These are phyloP conservation scores for Rhinophrynus dorsalis DNA, from an alignment of 2,797 vertebrate species.

Conservation along the genomic window DNA sequence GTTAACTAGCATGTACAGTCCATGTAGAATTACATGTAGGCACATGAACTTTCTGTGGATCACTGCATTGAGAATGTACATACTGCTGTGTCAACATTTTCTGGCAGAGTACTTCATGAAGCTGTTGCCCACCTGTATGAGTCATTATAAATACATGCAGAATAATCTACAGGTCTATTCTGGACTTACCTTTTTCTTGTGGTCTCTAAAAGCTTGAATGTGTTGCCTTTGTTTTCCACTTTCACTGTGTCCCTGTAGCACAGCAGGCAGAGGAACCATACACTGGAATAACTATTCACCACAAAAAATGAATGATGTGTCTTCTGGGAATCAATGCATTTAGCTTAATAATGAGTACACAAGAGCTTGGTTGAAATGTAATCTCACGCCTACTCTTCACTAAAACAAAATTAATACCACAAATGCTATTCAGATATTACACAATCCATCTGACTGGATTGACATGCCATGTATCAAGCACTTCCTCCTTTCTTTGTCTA, in stretches of 20 bases:
- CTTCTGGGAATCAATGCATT: conserved; percentile 25
- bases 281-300: conserved; percentile 1
- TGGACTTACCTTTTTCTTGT: neutral
- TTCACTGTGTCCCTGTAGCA: neutral
- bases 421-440: conserved; percentile 36
- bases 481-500: conserved; percentile 25
- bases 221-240: neutral
- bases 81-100: too few relatives aligned
- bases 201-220: neutral
- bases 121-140: neutral
- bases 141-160: neutral
- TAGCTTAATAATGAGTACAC: conserved; percentile 13
- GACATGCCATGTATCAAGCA: neutral
- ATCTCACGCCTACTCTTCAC: conserved; percentile 41
- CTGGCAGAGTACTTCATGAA: neutral
- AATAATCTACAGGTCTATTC: neutral
- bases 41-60: too few relatives aligned
- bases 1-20: too few relatives aligned
- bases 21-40: too few relatives aligned
- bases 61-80: too few relatives aligned
- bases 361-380: neutral
- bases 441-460: conserved; percentile 19
- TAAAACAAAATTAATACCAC: conserved; percentile 36
- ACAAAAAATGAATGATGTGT: conserved; percentile 6
- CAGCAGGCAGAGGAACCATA: neutral